Base-by-base conservation (phyloP, 2,888 invertebrate genomes). In the Idaea aversata region DNA sequence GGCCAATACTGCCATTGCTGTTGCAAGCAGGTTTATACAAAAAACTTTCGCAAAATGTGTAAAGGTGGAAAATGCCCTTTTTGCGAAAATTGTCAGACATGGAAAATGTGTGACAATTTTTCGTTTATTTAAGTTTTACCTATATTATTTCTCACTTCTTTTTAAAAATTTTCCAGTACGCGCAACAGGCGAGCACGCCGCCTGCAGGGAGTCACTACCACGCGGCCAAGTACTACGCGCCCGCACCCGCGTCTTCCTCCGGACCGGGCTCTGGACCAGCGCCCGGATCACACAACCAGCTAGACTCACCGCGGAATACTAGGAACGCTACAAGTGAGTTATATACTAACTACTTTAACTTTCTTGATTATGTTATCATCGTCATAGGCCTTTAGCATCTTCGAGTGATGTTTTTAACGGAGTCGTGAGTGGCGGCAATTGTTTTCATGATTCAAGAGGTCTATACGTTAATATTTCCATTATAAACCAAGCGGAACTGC, bases 221-320 rank as follows among this genome's bases (percentile, higher is more conserved):
- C 36, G 72, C 68, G 47, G 67, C 73, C 2, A 84, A 84, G 79
- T 94, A 95, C 88, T 91, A 94, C 80, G 94, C 93, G 16, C 73
- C 68, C 63, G 76, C 83, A 69, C 82, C 86, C 83, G 95, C 94
- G 84, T 95, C 95, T 85, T 94, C 95, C 77, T 94, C 95, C 75
- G 88, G 95, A 66, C 74, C 86, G 64, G 36, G 25, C 25, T 25
- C 86, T 83, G 95, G 94, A 84, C 95, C 95, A 85, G 94, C 95
- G 77, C 94, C 95, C 75, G 88, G 95, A 65, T 74, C 86, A 64
- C 89, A 88, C 94, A 95, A 90, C 88, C 95, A 95, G 72, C 95
- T 95, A 5, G 94, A 95, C 71, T 91, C 94, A 47, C 86, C 90
- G 4, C 63, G 93, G 57, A 92, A 93, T 79, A 77, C 90, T 4